Evolutionary conservation across 2,113 vertebrate species (phyloP).

Genomic region (Hippoglossus stenolepis): DNA sequence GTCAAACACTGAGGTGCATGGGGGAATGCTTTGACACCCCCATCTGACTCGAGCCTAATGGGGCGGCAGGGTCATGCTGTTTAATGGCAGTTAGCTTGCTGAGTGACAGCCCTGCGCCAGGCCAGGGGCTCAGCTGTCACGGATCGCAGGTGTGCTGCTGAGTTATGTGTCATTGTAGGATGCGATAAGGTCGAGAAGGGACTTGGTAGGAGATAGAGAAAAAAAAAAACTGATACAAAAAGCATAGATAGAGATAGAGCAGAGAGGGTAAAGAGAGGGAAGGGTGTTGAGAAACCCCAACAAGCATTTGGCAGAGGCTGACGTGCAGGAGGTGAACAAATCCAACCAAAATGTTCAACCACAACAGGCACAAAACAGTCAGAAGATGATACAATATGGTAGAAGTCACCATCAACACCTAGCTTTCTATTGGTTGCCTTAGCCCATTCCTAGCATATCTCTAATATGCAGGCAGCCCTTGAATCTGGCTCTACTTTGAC

Average conservation of each 20-base stretch:
- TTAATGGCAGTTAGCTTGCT: slow-evolving; percentile 77
- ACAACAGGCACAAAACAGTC: not conserved
- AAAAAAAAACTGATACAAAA: slow-evolving; percentile 15
- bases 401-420: not conserved
- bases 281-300: not conserved
- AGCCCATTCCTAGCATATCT: too few species aligned
- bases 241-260: slow-evolving; percentile 11
- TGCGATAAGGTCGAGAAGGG: slow-evolving; percentile 63
- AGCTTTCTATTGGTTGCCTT: too few species aligned
- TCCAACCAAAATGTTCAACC: not conserved
- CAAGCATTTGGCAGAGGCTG: not conserved
- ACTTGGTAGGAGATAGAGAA: slow-evolving; percentile 31
- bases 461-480: not conserved
- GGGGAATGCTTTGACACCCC: slow-evolving; percentile 66
- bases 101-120: slow-evolving; percentile 71
- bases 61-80: slow-evolving; percentile 73
- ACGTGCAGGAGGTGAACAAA: slow-evolving; percentile 1
- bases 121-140: slow-evolving; percentile 68
- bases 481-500: not conserved
- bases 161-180: slow-evolving; percentile 74
- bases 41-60: slow-evolving; percentile 77
- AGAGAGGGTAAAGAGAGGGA: not conserved
- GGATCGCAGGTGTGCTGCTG: slow-evolving; percentile 70
- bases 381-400: not conserved
- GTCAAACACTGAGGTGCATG: slow-evolving; percentile 39